These are phyloP conservation scores for Drosophila bifasciata DNA, from an alignment of 1,140 invertebrate genomes.

Conservation along the genomic window DNA sequence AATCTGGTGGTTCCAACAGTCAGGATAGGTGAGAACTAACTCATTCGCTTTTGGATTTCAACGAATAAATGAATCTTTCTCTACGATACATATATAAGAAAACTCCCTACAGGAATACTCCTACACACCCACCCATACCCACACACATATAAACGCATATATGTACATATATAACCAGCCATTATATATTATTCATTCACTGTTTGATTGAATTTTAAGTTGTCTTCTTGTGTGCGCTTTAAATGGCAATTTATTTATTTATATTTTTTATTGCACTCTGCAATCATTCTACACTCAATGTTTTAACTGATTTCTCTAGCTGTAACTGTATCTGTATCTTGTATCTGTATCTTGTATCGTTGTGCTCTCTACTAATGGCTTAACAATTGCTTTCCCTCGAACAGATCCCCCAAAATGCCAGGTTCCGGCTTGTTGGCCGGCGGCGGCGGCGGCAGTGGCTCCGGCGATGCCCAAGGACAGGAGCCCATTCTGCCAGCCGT, in stretches of 20 bases:
- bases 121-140: constrained; percentile 27
- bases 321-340: constrained; percentile 8
- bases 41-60: neutral
- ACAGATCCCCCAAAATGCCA: constrained; percentile 74
- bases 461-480: constrained; percentile 85
- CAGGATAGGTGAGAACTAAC: constrained; percentile 84
- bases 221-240: constrained; percentile 37
- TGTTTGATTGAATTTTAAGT: constrained; percentile 17
- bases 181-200: constrained; percentile 32
- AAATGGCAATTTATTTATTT: constrained; percentile 4
- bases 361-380: constrained; percentile 42
- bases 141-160: constrained; percentile 14
- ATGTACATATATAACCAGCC: neutral
- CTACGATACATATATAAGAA: neutral
- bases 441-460: constrained; percentile 66
- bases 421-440: constrained; percentile 57
- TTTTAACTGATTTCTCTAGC: constrained; percentile 24
- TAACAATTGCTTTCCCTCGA: constrained; percentile 35
- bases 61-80: constrained; percentile 6
- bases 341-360: constrained; percentile 6
- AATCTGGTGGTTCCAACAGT: constrained; percentile 87
- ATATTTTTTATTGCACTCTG: constrained; percentile 1
- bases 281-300: constrained; percentile 19
- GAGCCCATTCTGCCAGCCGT: constrained; percentile 97
- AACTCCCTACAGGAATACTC: constrained; percentile 33